Evolutionary conservation across 2,888 invertebrate species (phyloP).

Genomic region (Patella ulyssiponensis): DNA sequence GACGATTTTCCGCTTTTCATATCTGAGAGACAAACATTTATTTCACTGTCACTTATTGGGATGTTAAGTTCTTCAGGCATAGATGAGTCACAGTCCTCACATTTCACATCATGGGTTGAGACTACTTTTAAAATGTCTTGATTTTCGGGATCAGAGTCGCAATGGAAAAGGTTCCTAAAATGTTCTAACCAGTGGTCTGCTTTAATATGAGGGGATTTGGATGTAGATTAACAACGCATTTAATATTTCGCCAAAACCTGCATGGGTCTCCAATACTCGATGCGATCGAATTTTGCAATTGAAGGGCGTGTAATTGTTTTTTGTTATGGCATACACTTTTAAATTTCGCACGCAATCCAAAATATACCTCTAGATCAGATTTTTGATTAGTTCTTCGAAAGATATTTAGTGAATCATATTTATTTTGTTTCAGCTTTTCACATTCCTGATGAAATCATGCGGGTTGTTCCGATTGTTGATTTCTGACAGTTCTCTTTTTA

Average conservation of each 20-base stretch:
- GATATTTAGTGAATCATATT: neutral
- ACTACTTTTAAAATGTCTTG: neutral
- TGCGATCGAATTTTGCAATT: neutral
- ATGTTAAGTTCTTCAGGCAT: neutral
- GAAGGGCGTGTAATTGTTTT: neutral
- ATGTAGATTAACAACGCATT: too few species aligned
- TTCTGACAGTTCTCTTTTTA: neutral
- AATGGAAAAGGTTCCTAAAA: too few species aligned
- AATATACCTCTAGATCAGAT: neutral
- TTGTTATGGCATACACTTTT: neutral
- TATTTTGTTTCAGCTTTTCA: neutral
- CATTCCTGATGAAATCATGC: neutral
- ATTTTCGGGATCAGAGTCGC: neutral
- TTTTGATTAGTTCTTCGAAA: neutral
- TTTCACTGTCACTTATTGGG: neutral
- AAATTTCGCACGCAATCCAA: neutral
- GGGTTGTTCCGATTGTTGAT: neutral
- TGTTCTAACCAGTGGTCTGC: too few species aligned
- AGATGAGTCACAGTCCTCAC: neutral
- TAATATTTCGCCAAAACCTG: too few species aligned
- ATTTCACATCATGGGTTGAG: neutral
- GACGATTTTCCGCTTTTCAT: neutral
- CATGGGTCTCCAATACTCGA: neutral
- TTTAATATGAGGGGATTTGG: too few species aligned
- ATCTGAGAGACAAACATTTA: neutral